phyloP scores from a whole-genome alignment of 2,888 invertebrate species.

The Nephrotoma guestfalica region DNA sequence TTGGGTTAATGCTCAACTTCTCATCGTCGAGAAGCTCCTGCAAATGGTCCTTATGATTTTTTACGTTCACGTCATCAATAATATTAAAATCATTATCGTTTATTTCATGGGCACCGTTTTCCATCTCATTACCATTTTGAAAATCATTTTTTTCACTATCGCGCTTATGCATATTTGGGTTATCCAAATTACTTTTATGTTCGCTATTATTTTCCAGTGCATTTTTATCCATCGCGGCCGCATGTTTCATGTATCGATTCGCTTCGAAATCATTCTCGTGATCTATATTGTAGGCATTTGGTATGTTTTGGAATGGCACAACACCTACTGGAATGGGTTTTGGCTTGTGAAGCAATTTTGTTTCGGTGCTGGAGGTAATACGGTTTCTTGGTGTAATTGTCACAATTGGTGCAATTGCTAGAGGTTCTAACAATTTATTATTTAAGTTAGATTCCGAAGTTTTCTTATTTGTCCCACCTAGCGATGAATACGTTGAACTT shows the following conservation, averaged over 20 bases:
- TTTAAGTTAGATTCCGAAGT: not conserved
- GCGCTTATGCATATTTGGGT: not conserved
- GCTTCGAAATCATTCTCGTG: slow-evolving; percentile 6
- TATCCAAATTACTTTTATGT: not conserved
- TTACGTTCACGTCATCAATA: slow-evolving; percentile 17
- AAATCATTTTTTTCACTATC: slow-evolving; percentile 19
- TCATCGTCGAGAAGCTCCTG: slow-evolving; percentile 18
- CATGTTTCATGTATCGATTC: not conserved
- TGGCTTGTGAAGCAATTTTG: slow-evolving; percentile 12
- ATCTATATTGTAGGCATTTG: slow-evolving; percentile 16
- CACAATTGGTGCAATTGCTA: not conserved
- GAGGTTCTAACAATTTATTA: not conserved
- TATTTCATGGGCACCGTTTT: slow-evolving; percentile 30
- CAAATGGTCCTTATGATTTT: slow-evolving; percentile 12
- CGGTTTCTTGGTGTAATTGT: not conserved
- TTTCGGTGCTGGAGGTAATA: not conserved
- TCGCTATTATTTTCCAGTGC: not conserved
- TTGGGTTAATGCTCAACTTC: not conserved
- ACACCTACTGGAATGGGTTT: slow-evolving; percentile 27
- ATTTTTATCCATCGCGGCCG: not conserved
- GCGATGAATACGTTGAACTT: slow-evolving; percentile 13
- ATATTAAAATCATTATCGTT: slow-evolving; percentile 25
- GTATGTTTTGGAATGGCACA: slow-evolving; percentile 24
- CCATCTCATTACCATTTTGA: slow-evolving; percentile 17
- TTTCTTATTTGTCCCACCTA: not conserved